Base-by-base conservation (phyloP, 2,888 invertebrate species). In the Drosophila quinaria region DNA sequence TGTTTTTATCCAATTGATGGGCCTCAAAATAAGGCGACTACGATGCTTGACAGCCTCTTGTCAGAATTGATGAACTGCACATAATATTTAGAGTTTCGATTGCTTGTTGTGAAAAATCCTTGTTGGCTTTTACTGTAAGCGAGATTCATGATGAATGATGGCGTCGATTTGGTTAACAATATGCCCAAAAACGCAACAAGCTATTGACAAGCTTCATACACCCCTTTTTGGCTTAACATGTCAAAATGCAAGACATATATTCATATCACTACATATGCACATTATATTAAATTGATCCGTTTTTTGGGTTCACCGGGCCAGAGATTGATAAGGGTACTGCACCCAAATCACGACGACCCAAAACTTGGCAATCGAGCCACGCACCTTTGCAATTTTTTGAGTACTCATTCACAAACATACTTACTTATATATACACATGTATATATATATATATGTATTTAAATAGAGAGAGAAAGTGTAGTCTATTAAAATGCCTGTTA, bases 281-380 rank as follows among this genome's bases (percentile, higher is more conserved):
- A 50, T 59, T 41, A 59, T 59, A 80, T 77, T 50, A 80, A 77
- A 63, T 67, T 66, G 65, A 72, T 50, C 46, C 37, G 54, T 39
- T 65, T 62, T 51, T 47, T 39, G 75, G 64, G 56, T 51, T 69
- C 69, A 52, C 33, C 47, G 15, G 51, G 54, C 51, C 63, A 65
- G 33, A 61, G 70, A 81, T 81, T 81, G 80, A 81, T 79, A 76
- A 78, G 81, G 65, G 69, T 81, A 39, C 47, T 69, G 74, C 74
- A 60, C 64, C 70, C 52, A 74, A 74, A 74, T 75, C 70, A 70
- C 54, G 22, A 25, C 13, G 22, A 19, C 44, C 13, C 25, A 56
- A 47, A 69, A 46, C 52, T 56, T 68, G 17, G 47, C 46, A 54
- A 49, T 50, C 49, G 52, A 47, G 55, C 71, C 71, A 67, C 59